Conservation (phyloP, 2,888 invertebrate species). For the Acleris cristana region DNA sequence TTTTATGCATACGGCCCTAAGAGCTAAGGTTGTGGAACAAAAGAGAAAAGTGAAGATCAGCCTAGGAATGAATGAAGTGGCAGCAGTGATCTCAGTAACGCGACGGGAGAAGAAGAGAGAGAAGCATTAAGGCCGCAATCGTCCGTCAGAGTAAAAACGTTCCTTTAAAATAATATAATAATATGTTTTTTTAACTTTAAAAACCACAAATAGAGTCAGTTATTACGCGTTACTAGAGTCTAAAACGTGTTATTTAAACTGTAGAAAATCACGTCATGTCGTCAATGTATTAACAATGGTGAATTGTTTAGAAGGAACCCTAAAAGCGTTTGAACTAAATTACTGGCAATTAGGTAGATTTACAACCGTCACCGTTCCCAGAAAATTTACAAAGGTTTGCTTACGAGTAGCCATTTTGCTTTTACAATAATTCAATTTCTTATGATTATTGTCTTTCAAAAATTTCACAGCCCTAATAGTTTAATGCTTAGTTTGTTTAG, state of each 20-base stretch:
- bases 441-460: slow-evolving; percentile 49
- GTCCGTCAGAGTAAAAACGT: too few relatives aligned
- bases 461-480: slow-evolving; percentile 33
- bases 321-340: slow-evolving; percentile 49
- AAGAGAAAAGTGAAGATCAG: too few relatives aligned
- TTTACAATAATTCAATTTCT: slow-evolving; percentile 54
- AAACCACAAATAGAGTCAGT: too few relatives aligned
- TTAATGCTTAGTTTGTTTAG: slow-evolving; percentile 5
- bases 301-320: slow-evolving; percentile 13
- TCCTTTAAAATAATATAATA: too few relatives aligned
- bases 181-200: too few relatives aligned
- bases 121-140: too few relatives aligned
- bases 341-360: slow-evolving; percentile 78
- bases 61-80: too few relatives aligned
- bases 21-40: too few relatives aligned
- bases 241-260: background rate
- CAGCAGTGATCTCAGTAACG: too few relatives aligned
- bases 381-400: slow-evolving; percentile 59
- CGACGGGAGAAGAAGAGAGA: too few relatives aligned
- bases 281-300: background rate
- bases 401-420: slow-evolving; percentile 44
- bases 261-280: background rate
- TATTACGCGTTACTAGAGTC: background rate
- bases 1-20: too few relatives aligned
- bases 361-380: slow-evolving; percentile 71